Evolutionary conservation across 2,797 vertebrate genomes (phyloP), one percentile per base, ranked within the genome.

Genomic region (Leuciscus waleckii): DNA sequence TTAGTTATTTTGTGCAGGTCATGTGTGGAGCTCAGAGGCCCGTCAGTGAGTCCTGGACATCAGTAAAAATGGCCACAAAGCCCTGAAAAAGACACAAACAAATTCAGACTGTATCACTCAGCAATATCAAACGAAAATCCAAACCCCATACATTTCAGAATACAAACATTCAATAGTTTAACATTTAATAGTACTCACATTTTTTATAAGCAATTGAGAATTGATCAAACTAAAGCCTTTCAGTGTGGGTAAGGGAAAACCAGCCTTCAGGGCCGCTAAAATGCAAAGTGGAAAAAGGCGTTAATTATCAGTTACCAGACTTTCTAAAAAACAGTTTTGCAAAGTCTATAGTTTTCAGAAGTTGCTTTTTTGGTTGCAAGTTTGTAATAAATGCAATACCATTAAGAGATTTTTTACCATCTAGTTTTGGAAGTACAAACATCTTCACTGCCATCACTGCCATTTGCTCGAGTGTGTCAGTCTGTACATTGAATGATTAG

Each of bases 321-420:
- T 4, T 75, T 75, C 16, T 21, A 35, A 35, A 35, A 35, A 35
- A 35, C 4, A 43, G 4, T 16, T 74, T 71, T 10, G 7, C 41
- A 73, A 73, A 49, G 2, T 70, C 2, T 17, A 19, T 5, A 4
- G 0, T 37, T 75, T 35, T 13, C 29, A 49, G 5, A 54, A 1
- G 11, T 35, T 13, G 6, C 10, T 70, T 74, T 29, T 7, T 46
- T 23, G 21, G 16, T 49, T 67, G 19, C 2, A 51, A 23, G 32
- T 37, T 7, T 51, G 2, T 37, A 58, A 61, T 26, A 46, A 29
- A 21, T 75, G 41, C 13, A 51, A 17, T 56, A n/a, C 29, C 1
- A 39, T 11, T 39, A n/a, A n/a, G 11, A 39, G 0, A 61, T 70
- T 37, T 46, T 90, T 90, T 85, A 95, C 95, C 5, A 3, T 95